Conservation (phyloP, 2,113 vertebrate species). For the Tenrec ecaudatus region DNA sequence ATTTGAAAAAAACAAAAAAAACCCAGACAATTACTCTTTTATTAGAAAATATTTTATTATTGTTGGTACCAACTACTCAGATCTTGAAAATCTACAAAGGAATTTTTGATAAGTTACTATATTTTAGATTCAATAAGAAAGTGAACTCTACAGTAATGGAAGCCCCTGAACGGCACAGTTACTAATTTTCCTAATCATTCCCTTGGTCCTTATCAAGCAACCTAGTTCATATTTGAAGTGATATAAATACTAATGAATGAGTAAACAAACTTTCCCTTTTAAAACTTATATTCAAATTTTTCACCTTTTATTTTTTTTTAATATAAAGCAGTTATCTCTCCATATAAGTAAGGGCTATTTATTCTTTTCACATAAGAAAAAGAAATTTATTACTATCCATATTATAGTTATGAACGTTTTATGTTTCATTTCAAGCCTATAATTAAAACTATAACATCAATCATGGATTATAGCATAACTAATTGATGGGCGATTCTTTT, state of each 20-base stretch:
- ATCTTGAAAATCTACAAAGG: neutral
- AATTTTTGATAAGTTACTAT: neutral
- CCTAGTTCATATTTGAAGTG: neutral
- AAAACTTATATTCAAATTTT: neutral
- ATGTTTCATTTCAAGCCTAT: conserved; percentile 1
- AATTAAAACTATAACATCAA: conserved; percentile 42
- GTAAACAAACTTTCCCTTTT: neutral
- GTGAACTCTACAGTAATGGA: neutral
- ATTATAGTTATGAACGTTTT: neutral
- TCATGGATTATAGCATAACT: conserved; percentile 66
- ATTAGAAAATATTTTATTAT: neutral
- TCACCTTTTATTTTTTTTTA: neutral
- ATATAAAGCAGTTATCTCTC: neutral
- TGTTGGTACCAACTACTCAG: neutral
- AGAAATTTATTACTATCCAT: neutral
- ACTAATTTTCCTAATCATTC: neutral
- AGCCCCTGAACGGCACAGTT: neutral
- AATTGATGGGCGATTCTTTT: conserved; percentile 68
- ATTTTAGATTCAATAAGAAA: neutral
- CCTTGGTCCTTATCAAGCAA: neutral
- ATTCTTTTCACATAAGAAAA: neutral
- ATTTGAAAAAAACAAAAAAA: neutral
- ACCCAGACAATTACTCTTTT: neutral
- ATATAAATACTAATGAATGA: neutral
- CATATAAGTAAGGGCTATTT: neutral